phyloP scores from a whole-genome alignment of 2,797 vertebrate species.

The Distichodus sexfasciatus region DNA sequence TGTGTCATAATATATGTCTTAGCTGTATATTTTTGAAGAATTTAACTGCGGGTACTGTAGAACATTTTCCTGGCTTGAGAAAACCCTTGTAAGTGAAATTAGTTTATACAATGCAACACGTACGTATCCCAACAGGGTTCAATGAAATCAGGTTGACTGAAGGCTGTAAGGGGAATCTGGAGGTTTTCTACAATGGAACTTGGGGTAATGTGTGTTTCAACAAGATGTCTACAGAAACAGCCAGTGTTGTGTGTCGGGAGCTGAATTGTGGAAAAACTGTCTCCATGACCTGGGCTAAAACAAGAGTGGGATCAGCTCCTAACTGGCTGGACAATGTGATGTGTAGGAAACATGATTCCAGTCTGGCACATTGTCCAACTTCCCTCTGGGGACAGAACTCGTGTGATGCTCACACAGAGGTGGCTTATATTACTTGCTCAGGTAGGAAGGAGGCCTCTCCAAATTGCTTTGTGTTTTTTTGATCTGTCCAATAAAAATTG shows the following conservation, averaged over 20 bases:
- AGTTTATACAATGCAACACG: too few relatives aligned
- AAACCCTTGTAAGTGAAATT: too few relatives aligned
- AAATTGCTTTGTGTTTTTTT: too few relatives aligned
- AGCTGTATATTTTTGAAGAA: too few relatives aligned
- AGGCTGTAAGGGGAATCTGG: conserved; percentile 51
- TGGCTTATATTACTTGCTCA: conserved; percentile 12
- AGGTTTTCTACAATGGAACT: conserved; percentile 66
- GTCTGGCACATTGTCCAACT: conserved; percentile 36
- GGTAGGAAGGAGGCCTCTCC: conserved; percentile 7
- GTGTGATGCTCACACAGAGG: conserved; percentile 4
- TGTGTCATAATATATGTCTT: too few relatives aligned
- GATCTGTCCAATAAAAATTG: too few relatives aligned
- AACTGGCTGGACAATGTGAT: conserved; percentile 13
- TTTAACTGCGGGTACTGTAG: too few relatives aligned
- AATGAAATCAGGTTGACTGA: not conserved
- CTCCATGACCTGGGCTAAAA: not conserved
- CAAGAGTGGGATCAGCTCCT: not conserved
- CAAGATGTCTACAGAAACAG: not conserved
- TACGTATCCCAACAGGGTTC: not conserved
- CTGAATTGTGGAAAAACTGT: conserved; percentile 34
- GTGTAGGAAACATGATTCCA: conserved; percentile 32
- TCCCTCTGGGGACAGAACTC: conserved; percentile 10
- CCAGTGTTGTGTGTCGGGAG: not conserved
- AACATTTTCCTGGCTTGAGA: too few relatives aligned
- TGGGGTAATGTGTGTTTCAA: conserved; percentile 61